phyloP scores from a whole-genome alignment of 1,140 invertebrate genomes.

The Scaptomyza montana region DNA sequence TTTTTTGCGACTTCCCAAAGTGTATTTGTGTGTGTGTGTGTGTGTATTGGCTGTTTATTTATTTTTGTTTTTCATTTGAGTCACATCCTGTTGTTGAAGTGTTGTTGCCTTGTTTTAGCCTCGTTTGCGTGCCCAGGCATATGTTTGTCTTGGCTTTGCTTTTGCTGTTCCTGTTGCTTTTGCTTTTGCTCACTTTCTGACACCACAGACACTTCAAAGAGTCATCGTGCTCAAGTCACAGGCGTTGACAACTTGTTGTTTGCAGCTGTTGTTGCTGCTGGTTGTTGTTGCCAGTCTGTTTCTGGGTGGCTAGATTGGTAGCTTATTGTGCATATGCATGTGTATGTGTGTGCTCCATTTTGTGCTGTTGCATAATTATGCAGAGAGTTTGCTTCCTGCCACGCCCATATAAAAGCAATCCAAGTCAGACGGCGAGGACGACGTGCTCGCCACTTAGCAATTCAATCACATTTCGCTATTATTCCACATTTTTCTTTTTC shows the following conservation, averaged over 20 bases:
- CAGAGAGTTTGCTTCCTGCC: conserved; percentile 31
- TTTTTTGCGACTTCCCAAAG: background rate
- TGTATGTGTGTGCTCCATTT: conserved; percentile 38
- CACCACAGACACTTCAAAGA: conserved; percentile 36
- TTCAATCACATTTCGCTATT: conserved; percentile 22
- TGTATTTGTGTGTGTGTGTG: background rate
- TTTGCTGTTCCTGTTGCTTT: too few species aligned
- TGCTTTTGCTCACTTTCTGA: conserved; percentile 32
- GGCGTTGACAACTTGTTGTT: conserved; percentile 46
- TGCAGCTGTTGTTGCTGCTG: conserved; percentile 13
- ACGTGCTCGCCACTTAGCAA: conserved; percentile 33
- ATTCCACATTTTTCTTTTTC: conserved; percentile 2
- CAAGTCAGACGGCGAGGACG: conserved; percentile 3
- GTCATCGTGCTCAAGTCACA: conserved; percentile 27
- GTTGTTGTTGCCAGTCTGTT: conserved; percentile 6
- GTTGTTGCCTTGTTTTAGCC: conserved; percentile 39
- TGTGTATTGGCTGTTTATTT: background rate
- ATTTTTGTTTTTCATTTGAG: background rate
- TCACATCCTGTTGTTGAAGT: conserved; percentile 29
- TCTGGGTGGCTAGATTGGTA: conserved; percentile 2
- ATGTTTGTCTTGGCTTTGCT: conserved; percentile 35
- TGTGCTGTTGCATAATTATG: conserved; percentile 56
- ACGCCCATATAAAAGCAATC: conserved; percentile 16
- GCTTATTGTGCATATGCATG: background rate
- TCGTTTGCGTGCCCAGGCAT: conserved; percentile 52